These are phyloP conservation scores for Ostrea edulis DNA, from an alignment of 1,140 invertebrate species.

Conservation along the genomic window DNA sequence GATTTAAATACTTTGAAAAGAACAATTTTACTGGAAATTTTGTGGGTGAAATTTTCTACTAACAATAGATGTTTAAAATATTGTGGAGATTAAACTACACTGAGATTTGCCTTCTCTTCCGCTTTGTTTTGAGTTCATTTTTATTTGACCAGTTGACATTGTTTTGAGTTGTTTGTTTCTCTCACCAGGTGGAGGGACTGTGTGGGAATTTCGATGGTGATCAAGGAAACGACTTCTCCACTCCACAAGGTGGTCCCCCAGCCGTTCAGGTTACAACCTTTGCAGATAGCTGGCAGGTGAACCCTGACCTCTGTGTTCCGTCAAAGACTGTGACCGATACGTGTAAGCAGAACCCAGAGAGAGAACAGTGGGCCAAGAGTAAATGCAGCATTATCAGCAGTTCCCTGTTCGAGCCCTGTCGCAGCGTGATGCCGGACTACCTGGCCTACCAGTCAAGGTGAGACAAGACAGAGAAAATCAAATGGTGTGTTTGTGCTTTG, in stretches of 20 bases:
- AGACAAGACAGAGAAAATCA: no score
- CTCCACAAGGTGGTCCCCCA: conserved; percentile 86
- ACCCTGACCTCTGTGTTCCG: conserved; percentile 84
- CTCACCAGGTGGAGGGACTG: conserved; percentile 86
- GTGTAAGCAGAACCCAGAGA: conserved; percentile 86
- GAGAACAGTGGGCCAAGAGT: conserved; percentile 88
- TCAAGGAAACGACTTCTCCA: conserved; percentile 84
- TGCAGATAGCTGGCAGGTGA: conserved; percentile 92
- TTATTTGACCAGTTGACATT: no score
- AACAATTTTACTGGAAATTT: no score
- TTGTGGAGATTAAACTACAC: no score
- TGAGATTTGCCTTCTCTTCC: no score
- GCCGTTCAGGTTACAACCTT: conserved; percentile 88
- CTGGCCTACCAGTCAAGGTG: conserved; percentile 61
- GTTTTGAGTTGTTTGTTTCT: neutral
- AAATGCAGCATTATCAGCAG: conserved; percentile 89
- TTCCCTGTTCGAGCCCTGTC: conserved; percentile 87
- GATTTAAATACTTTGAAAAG: no score
- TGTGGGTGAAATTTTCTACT: no score
- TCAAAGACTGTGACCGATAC: conserved; percentile 81
- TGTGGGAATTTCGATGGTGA: conserved; percentile 95
- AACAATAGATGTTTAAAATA: no score
- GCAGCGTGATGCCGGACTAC: conserved; percentile 85
- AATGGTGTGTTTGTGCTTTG: no score
- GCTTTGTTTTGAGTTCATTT: no score